Evolutionary conservation across 2,113 vertebrate species (phyloP).

Genomic region (Tiliqua scincoides): DNA sequence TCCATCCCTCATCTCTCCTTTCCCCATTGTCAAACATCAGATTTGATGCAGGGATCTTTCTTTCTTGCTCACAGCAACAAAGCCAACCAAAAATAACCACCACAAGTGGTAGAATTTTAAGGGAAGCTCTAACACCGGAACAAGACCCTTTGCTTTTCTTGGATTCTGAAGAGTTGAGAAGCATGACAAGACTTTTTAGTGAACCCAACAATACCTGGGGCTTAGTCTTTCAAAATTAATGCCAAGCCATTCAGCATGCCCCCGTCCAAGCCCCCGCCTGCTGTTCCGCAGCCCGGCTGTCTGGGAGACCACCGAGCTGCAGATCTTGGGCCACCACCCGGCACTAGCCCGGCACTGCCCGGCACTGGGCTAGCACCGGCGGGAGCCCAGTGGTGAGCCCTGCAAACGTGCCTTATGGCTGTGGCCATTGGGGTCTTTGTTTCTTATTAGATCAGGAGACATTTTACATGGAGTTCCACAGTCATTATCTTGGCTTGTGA

Average conservation of each 20-base stretch:
- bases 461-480: not conserved
- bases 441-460: conserved; percentile 12
- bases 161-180: not conserved
- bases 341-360: too few species aligned
- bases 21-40: not conserved
- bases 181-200: not conserved
- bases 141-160: not conserved
- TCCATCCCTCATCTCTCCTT: not conserved
- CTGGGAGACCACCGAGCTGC: too few species aligned
- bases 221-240: not conserved
- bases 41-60: not conserved
- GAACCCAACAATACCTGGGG: conserved; percentile 4
- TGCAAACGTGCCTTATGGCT: too few species aligned
- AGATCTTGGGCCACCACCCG: too few species aligned
- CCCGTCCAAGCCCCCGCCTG: too few species aligned
- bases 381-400: too few species aligned
- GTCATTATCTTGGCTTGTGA: conserved; percentile 20
- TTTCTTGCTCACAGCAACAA: not conserved
- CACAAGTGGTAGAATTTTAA: not conserved
- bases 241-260: not conserved
- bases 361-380: too few species aligned
- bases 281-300: too few species aligned
- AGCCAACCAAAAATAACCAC: not conserved
- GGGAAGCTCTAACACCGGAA: not conserved
- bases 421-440: too few species aligned